Base-by-base conservation (phyloP, 2,797 vertebrate genomes). In the Macroramphosus scolopax region DNA sequence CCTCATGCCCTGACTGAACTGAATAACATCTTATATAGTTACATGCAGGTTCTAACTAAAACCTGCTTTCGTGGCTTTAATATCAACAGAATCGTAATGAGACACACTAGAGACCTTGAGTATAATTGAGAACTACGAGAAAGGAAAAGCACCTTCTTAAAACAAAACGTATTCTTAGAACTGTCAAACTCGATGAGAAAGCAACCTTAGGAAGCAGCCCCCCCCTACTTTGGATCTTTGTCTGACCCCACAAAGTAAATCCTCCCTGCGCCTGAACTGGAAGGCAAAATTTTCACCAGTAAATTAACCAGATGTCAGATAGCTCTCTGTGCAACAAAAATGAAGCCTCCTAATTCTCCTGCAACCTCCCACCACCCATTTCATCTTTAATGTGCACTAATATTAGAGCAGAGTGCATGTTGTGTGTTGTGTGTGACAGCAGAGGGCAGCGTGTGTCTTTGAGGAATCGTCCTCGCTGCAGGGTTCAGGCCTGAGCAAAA, bases 391-490 rank as follows among this genome's bases (percentile, higher is more conserved):
- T 36, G 65, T 62, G 59, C 57, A 53, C 56, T 53, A 40, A 53
- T 51, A 59, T 47, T 32, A 41, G 42, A 64, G 59, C 44, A 35
- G 34, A 45, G 72, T 78, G 73, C 63, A 63, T 56, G 70, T 59
- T 49, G 59, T 43, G 61, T 51, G 55, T 75, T 63, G 71, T n/a
- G n/a, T n/a, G n/a, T n/a, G 81, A 77, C 81, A 85, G 77, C 68
- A 83, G 76, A 83, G 79, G 81, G 78, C 82, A 83, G 80, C 67
- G 67, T 78, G 63, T 43, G 56, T 74, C 77, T 73, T 66, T 67
- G 56, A 61, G 51, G 44, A 50, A 52, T 37, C 32, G 45, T 42
- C 50, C 39, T 68, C 1, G 1, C 24, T 44, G 6, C n/a, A n/a
- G n/a, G 13, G 46, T 56, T 72, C 44, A 67, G 47, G 33, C 52